Percentiles rank a stretch among this genome's conserved stretches.
Conservation (phyloP, 1,140 invertebrate species). For the Heliothis subflexa region DNA sequence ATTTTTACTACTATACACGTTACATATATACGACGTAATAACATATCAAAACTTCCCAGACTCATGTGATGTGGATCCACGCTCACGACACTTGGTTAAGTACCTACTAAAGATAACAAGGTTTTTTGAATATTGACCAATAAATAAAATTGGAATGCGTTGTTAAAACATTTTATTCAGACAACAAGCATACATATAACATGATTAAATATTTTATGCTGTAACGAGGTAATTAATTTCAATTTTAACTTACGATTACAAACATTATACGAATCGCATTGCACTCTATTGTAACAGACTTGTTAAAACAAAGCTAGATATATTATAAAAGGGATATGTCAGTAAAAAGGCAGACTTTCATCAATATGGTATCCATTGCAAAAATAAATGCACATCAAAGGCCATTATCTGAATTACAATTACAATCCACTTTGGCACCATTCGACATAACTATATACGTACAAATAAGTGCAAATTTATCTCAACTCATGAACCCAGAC, state of each 20-base stretch:
- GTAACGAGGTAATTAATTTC: slow-evolving; percentile 42
- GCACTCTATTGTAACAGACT: slow-evolving; percentile 9
- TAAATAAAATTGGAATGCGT: background rate
- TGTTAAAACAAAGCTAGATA: slow-evolving; percentile 2
- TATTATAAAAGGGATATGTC: slow-evolving; percentile 33
- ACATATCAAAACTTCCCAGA: no score
- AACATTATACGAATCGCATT: slow-evolving; percentile 31
- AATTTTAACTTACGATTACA: slow-evolving; percentile 34
- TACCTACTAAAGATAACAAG: no score
- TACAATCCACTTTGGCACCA: background rate
- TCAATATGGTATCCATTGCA: background rate
- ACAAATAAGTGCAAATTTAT: no score
- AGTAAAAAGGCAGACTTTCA: background rate
- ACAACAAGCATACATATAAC: slow-evolving; percentile 56
- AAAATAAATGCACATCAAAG: background rate
- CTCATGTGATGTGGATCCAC: no score
- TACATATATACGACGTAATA: no score
- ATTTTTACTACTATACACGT: no score
- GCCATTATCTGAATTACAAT: background rate
- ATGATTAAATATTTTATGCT: slow-evolving; percentile 50
- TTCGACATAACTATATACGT: no score
- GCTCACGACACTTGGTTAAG: no score
- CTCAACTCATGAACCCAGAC: no score
- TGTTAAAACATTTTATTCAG: slow-evolving; percentile 56
- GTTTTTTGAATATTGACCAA: no score